Evolutionary conservation across 2,113 vertebrate genomes (phyloP).

Genomic region (Clupea harengus): DNA sequence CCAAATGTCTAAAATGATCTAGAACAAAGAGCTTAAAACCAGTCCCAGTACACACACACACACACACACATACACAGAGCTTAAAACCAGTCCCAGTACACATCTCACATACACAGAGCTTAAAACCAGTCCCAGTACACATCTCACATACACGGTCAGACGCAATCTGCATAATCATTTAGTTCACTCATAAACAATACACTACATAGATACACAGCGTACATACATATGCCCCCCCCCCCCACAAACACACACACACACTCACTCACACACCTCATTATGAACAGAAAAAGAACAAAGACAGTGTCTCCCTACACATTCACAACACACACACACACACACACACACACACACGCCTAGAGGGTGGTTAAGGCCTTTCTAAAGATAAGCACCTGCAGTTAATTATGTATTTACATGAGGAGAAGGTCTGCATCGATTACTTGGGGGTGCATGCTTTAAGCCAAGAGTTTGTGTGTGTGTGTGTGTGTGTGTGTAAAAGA

Average conservation of each 20-base stretch:
- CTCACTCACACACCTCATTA: background rate
- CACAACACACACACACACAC: background rate
- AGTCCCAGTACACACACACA: background rate
- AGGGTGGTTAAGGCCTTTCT: constrained; percentile 51
- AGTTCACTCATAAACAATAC: background rate
- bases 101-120: background rate
- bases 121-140: no score
- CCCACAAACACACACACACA: constrained; percentile 39
- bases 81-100: no score
- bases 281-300: background rate
- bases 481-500: background rate
- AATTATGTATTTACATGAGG: constrained; percentile 80
- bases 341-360: background rate
- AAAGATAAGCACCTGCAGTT: constrained; percentile 77
- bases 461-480: background rate
- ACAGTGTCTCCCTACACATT: background rate
- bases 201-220: background rate
- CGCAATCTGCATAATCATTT: no score
- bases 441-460: constrained; percentile 67
- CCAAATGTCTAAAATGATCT: no score
- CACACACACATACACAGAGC: background rate
- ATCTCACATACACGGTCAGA: background rate
- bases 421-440: constrained; percentile 70
- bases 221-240: background rate
- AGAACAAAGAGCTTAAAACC: background rate